Conservation (phyloP, 2,797 vertebrate species). For the Silurus lanzhouensis region DNA sequence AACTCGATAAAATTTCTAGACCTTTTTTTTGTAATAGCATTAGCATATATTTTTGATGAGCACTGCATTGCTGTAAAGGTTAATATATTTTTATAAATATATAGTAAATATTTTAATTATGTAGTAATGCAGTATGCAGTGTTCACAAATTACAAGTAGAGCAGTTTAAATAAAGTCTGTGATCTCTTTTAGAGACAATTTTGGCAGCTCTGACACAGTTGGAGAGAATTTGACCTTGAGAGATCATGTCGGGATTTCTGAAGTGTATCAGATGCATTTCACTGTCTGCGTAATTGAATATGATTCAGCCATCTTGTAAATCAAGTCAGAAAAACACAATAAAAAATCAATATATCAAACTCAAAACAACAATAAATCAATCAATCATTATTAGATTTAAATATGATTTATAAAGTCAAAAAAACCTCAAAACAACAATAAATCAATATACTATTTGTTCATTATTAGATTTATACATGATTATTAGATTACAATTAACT, state of each 20-base stretch:
- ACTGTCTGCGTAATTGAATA: constrained; percentile 11
- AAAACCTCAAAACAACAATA: neutral
- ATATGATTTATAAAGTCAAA: no score
- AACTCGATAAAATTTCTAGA: neutral
- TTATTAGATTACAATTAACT: neutral
- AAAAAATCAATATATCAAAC: neutral
- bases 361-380: no score
- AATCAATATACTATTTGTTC: neutral
- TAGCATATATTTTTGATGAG: neutral
- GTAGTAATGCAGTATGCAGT: neutral
- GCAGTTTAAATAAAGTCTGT: neutral
- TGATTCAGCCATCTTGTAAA: neutral
- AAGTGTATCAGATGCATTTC: neutral
- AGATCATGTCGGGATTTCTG: neutral
- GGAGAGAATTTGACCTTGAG: constrained; percentile 20
- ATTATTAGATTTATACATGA: neutral
- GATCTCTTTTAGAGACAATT: neutral
- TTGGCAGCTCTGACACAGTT: constrained; percentile 10
- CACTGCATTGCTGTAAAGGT: neutral
- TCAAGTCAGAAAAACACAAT: neutral
- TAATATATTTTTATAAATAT: neutral
- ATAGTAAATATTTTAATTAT: neutral
- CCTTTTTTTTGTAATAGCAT: neutral
- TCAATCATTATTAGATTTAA: no score
- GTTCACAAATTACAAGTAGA: neutral